Evolutionary conservation across 37 sponge, comb jelly and placozoan genomes (phyloP), one percentile per base, ranked within the genome.

Genomic region (Aplysina aerophoba): DNA sequence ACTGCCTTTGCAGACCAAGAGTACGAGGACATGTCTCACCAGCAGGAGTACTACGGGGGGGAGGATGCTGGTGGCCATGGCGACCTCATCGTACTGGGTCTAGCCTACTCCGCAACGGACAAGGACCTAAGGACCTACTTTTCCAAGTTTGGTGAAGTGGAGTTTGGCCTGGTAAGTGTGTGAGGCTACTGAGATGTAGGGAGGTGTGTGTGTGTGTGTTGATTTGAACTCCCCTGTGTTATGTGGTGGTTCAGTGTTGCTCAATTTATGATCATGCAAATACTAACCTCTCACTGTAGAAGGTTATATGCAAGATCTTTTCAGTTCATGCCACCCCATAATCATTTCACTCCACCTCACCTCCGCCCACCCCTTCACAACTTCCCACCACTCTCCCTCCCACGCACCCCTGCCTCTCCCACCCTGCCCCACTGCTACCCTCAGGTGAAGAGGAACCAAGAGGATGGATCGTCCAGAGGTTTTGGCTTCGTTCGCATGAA

Each of bases 401-500:
- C 31, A 77, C 40, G 31, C 40, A 73, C 40, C 24, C 40, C 6
- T 44, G 12, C 54, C 15, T 75, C 17, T n/a, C n/a, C n/a, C n/a
- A n/a, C n/a, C n/a, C n/a, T n/a, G n/a, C n/a, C n/a, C n/a, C n/a
- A n/a, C n/a, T n/a, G n/a, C 50, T 34, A 33, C 39, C 0, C 27
- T 0, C 77, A 93, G 92, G 88, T 95, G 85, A 95, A 95, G 77
- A 91, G 82, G 55, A 90, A 95, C 68, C 24, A 27, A 3, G 53
- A 33, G 0, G 87, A 92, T 33, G 84, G 88, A 0, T 61, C 81
- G 64, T 89, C 90, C 20, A 86, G 93, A 27, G 96, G 96, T 37
- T 95, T 95, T 86, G 96, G 96, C 0, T 95, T 95, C 83, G 83
- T 95, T 17, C 86, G 96, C 40, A 91, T 88, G 80, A 34, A 53